Evolutionary conservation across 1,140 invertebrate species (phyloP).

Genomic region (Eueides isabella): DNA sequence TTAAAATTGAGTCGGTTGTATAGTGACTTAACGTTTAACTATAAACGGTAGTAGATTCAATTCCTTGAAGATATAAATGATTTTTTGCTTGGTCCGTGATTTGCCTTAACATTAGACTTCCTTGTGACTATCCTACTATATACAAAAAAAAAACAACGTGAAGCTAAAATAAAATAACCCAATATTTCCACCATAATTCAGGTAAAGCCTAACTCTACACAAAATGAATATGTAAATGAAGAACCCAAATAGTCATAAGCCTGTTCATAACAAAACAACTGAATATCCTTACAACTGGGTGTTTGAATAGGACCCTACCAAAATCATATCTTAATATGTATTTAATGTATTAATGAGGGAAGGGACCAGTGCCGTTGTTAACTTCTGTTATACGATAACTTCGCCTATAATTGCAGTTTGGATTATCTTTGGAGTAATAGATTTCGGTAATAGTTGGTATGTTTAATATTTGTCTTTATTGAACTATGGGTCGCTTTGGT

Average conservation of each 20-base stretch:
- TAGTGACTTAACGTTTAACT: too few species aligned
- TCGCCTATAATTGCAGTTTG: constrained; percentile 1
- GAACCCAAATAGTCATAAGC: constrained; percentile 10
- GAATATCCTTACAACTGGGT: not conserved
- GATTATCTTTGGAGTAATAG: constrained; percentile 15
- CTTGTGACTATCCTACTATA: too few species aligned
- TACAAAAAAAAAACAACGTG: too few species aligned
- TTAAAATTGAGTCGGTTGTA: too few species aligned
- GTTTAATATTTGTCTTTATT: constrained; percentile 3
- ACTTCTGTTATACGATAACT: constrained; percentile 6
- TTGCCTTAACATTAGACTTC: too few species aligned
- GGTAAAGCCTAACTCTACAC: constrained; percentile 3
- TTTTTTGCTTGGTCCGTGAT: too few species aligned
- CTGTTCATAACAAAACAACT: constrained; percentile 8
- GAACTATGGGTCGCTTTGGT: not conserved
- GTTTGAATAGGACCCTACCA: constrained; percentile 8
- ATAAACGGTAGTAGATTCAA: too few species aligned
- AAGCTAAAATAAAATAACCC: too few species aligned
- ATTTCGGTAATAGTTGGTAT: constrained; percentile 37
- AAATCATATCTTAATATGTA: constrained; percentile 14
- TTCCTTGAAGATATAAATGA: too few species aligned
- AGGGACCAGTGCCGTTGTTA: constrained; percentile 1
- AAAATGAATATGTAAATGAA: not conserved
- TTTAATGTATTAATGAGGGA: constrained; percentile 9
- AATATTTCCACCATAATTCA: constrained; percentile 6